These are phyloP conservation scores for Chaetodon trifasciatus DNA, from an alignment of 2,797 vertebrate species.

Conservation along the genomic window DNA sequence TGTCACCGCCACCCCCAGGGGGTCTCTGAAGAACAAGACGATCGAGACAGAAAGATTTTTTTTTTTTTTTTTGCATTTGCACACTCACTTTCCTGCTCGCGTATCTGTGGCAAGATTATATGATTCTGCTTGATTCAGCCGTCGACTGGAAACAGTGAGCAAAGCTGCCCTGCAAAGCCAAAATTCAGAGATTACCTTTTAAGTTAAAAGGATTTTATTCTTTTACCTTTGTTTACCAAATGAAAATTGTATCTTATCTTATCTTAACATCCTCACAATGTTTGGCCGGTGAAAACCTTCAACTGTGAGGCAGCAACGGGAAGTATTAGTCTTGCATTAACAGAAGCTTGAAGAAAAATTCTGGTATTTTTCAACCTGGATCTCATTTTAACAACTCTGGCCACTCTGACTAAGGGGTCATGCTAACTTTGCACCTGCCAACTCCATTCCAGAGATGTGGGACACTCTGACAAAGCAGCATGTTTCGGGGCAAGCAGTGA, in stretches of 20 bases:
- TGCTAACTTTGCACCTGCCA: too few species aligned
- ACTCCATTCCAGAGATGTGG: too few species aligned
- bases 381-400: too few species aligned
- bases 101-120: slow-evolving; percentile 6
- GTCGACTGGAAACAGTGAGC: background rate
- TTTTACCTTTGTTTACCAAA: too few species aligned
- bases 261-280: too few species aligned
- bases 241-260: too few species aligned
- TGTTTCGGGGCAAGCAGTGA: too few species aligned
- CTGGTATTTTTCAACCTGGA: background rate
- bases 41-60: slow-evolving; percentile 22
- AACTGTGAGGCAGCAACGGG: background rate
- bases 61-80: slow-evolving; percentile 6
- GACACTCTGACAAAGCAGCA: too few species aligned
- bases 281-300: too few species aligned
- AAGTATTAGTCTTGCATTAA: background rate
- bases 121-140: background rate
- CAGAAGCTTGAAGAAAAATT: background rate
- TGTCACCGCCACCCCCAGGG: slow-evolving; percentile 33
- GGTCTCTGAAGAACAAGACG: slow-evolving; percentile 29
- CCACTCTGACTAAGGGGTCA: too few species aligned
- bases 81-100: slow-evolving; percentile 2
- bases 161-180: background rate
- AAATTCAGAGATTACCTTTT: background rate
- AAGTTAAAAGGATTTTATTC: background rate